Conservation (phyloP, 1,140 invertebrate species). For the Polypedilum vanderplanki region DNA sequence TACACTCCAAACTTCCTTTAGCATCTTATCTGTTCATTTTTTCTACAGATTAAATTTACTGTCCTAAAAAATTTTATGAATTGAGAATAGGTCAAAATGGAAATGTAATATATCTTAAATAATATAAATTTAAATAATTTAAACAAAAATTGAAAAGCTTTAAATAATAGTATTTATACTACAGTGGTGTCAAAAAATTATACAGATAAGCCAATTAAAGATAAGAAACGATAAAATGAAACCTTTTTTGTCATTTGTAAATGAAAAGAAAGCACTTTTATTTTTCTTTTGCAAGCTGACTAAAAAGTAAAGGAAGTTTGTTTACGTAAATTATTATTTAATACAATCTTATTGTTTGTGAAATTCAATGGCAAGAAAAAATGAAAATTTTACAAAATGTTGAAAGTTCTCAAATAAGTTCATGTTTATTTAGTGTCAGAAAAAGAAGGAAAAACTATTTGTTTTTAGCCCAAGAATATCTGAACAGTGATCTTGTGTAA, state of each 20-base stretch:
- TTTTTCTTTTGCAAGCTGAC: too few relatives aligned
- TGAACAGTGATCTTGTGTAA: slow-evolving; percentile 5
- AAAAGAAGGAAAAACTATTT: neutral
- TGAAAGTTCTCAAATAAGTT: too few relatives aligned
- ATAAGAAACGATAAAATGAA: neutral
- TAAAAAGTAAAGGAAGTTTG: neutral
- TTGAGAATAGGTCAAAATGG: too few relatives aligned
- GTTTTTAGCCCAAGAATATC: neutral
- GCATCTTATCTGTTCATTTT: neutral
- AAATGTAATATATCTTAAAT: too few relatives aligned
- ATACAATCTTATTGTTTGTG: neutral
- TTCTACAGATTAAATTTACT: neutral
- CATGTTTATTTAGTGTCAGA: neutral
- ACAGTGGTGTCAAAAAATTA: neutral
- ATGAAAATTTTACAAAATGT: neutral
- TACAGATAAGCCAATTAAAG: neutral
- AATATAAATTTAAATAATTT: too few relatives aligned
- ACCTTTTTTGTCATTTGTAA: neutral
- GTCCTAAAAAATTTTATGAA: too few relatives aligned
- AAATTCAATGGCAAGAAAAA: too few relatives aligned
- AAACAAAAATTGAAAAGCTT: neutral
- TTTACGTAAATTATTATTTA: slow-evolving; percentile 3
- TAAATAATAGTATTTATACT: slow-evolving; percentile 1
- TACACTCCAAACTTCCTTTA: neutral
- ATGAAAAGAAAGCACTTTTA: neutral